Conservation (phyloP, 2,888 invertebrate species). For the Andricus quercusramuli region DNA sequence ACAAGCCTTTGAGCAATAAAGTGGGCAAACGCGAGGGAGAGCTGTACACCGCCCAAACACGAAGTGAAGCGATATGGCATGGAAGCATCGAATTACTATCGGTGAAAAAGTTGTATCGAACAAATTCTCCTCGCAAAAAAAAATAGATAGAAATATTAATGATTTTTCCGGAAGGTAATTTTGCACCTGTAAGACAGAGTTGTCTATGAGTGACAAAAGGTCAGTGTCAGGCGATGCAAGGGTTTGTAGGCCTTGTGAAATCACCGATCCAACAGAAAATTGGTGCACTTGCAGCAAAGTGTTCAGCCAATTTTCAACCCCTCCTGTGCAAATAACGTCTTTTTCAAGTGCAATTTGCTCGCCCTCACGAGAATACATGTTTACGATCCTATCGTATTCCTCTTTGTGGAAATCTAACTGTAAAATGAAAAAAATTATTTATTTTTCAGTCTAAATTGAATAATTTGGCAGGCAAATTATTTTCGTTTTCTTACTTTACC, state of each 20-base stretch:
- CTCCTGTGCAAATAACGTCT: conserved; percentile 86
- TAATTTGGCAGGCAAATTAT: background rate
- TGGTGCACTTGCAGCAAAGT: conserved; percentile 85
- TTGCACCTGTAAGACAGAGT: conserved; percentile 88
- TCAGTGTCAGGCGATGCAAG: conserved; percentile 88
- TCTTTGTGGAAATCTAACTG: conserved; percentile 89
- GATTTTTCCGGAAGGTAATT: background rate
- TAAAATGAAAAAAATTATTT: conserved; percentile 20
- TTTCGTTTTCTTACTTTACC: conserved; percentile 80
- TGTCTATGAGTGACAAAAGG: conserved; percentile 85
- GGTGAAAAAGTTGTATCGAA: too few species aligned
- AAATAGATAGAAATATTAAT: background rate
- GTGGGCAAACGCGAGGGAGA: too few species aligned
- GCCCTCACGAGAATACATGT: conserved; percentile 88
- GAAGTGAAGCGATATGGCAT: too few species aligned
- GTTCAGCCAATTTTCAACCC: conserved; percentile 93
- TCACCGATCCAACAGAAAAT: conserved; percentile 87
- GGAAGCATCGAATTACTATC: too few species aligned
- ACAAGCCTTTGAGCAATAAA: too few species aligned
- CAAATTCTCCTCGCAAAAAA: conserved; percentile 1
- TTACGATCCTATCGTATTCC: conserved; percentile 86
- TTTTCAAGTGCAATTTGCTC: conserved; percentile 87
- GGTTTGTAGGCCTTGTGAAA: conserved; percentile 85
- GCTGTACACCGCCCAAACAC: too few species aligned
- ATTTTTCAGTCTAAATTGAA: too few species aligned